Evolutionary conservation across 2,888 invertebrate genomes (phyloP).

Genomic region (Carcina quercana): DNA sequence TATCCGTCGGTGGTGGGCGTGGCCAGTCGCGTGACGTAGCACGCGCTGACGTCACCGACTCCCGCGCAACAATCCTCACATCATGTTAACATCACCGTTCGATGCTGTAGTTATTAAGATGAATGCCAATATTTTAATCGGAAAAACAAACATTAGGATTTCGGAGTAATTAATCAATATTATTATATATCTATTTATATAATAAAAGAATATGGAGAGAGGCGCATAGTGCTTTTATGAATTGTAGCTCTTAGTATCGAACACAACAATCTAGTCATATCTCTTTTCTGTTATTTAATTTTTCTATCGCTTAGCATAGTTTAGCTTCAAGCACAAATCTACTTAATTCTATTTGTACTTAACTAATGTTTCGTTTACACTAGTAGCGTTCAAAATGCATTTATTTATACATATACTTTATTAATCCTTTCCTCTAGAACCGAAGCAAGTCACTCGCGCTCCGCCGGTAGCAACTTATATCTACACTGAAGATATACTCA

Average conservation of each 20-base stretch:
- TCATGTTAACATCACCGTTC: constrained; percentile 35
- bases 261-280: constrained; percentile 73
- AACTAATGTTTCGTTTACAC: too few species aligned
- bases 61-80: constrained; percentile 9
- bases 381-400: constrained; percentile 9
- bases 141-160: constrained; percentile 63
- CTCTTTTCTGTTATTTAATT: constrained; percentile 63
- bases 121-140: constrained; percentile 72
- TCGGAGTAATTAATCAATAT: constrained; percentile 66
- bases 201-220: constrained; percentile 68
- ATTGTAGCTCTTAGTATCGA: constrained; percentile 65
- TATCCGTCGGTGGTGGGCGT: too few species aligned
- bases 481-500: too few species aligned
- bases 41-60: not conserved
- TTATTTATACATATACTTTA: too few species aligned
- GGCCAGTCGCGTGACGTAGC: not conserved
- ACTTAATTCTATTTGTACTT: constrained; percentile 32
- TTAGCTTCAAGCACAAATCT: constrained; percentile 70
- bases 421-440: too few species aligned
- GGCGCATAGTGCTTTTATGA: constrained; percentile 74
- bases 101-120: constrained; percentile 62
- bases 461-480: too few species aligned
- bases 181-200: constrained; percentile 67
- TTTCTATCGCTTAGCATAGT: constrained; percentile 72
- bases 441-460: too few species aligned